phyloP scores from a whole-genome alignment of 1,140 invertebrate species.

The Thaumatotibia leucotreta region DNA sequence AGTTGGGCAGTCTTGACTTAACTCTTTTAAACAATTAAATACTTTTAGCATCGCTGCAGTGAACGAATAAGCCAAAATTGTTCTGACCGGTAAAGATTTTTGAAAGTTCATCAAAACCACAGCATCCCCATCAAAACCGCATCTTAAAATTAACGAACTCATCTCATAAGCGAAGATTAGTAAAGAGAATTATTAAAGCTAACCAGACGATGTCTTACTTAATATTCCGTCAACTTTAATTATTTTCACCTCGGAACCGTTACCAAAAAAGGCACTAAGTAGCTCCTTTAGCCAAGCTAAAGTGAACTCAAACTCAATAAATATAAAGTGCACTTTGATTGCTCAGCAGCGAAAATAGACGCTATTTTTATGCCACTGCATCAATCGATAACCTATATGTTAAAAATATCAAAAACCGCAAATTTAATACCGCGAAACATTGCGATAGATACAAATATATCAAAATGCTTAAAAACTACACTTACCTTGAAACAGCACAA shows the following conservation, averaged over 20 bases:
- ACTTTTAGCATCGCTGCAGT: too few species aligned
- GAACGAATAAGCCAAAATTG: not conserved
- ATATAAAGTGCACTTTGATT: slow-evolving; percentile 28
- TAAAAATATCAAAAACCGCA: not conserved
- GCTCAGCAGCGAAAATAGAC: slow-evolving; percentile 21
- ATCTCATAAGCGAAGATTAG: not conserved
- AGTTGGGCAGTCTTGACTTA: too few species aligned
- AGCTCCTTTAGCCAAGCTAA: not conserved
- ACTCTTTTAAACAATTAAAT: too few species aligned
- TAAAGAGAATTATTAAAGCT: slow-evolving; percentile 7
- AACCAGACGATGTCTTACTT: slow-evolving; percentile 13
- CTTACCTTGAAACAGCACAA: slow-evolving; percentile 13
- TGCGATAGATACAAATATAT: not conserved
- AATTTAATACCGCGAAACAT: not conserved
- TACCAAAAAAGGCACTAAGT: slow-evolving; percentile 24
- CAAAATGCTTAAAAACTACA: not conserved
- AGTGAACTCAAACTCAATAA: slow-evolving; percentile 25
- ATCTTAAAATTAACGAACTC: not conserved
- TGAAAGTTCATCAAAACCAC: not conserved
- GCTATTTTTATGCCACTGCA: slow-evolving; percentile 50
- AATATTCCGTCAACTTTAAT: slow-evolving; percentile 41
- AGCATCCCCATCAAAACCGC: not conserved
- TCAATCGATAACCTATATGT: slow-evolving; percentile 42
- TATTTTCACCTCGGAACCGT: slow-evolving; percentile 39
- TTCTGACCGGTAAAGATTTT: too few species aligned